phyloP scores from a whole-genome alignment of 2,797 vertebrate genomes.

The Anguilla megastoma region DNA sequence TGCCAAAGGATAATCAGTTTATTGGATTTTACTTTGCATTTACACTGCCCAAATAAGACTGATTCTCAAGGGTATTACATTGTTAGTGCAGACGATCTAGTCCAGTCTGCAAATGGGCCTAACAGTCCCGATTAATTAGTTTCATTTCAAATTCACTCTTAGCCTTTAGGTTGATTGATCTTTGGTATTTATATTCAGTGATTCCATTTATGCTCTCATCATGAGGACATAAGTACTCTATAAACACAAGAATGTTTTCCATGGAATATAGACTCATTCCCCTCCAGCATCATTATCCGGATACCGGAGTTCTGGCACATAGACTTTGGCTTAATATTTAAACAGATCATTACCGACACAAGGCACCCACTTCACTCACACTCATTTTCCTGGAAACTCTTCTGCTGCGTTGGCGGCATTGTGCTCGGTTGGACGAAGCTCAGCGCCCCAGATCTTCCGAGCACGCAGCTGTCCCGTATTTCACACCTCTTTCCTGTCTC shows the following conservation, averaged over 20 bases:
- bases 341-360: background rate
- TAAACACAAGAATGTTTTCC: background rate
- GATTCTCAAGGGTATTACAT: background rate
- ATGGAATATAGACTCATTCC: background rate
- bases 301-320: background rate
- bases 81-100: background rate
- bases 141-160: background rate
- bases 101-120: background rate
- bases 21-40: background rate
- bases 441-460: background rate
- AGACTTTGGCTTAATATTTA: background rate
- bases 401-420: background rate
- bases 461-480: background rate
- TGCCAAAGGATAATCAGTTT: background rate
- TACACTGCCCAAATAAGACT: background rate
- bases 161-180: constrained; percentile 22
- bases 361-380: background rate
- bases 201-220: background rate
- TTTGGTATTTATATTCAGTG: constrained; percentile 5
- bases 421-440: background rate
- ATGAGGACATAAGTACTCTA: background rate
- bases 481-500: constrained; percentile 38
- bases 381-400: background rate
- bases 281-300: background rate
- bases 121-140: constrained; percentile 12